Base-by-base conservation (phyloP, 64 coral and sea anemone species). In the Stichodactyla mertensii region DNA sequence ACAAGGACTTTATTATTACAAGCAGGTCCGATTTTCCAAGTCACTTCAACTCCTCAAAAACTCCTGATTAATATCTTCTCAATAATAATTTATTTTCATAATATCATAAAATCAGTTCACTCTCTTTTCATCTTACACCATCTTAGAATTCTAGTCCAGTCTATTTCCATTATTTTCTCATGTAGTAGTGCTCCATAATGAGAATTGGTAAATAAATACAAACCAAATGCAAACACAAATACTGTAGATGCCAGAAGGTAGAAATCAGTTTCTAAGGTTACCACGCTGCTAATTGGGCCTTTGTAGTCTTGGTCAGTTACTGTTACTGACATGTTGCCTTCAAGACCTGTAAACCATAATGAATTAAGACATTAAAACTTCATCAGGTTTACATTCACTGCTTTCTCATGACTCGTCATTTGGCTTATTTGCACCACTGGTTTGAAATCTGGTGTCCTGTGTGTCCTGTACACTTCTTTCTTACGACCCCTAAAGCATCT, bases 171-270 rank as follows among this genome's bases (percentile, higher is more conserved):
- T 70, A 95, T 55, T 80, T 52, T 89, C 0, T 86, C 83, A 83
- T 83, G 89, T 51, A 89, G 19, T 11, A 85, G 71, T 24, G 82
- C 10, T 80, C 91, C 80, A 57, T 96, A 96, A 8, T 86, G 61
- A 52, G 94, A 92, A n/a, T 96, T 88, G 22, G 55, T 45, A 26
- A 96, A 93, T 60, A 96, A 60, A 51, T 89, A 71, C 8, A 82
- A 56, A n/a, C 88, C 91, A 90, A 92, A 96, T 19, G 54, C 54
- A 4, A 96, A 6, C 2, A 96, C 77, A 79, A 96, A 96, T 5
- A 96, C 55, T 5, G 83, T 12, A 2, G 94, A 92, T 23, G 93
- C 71, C 15, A 93, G 31, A 52, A 96, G 88, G 62, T 96, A 87
- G 60, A 89, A 90, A 71, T 96, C 91, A 0, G 57, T 87, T 20